Evolutionary conservation across 1,140 invertebrate genomes (phyloP).

Genomic region (Fopius arisanus): DNA sequence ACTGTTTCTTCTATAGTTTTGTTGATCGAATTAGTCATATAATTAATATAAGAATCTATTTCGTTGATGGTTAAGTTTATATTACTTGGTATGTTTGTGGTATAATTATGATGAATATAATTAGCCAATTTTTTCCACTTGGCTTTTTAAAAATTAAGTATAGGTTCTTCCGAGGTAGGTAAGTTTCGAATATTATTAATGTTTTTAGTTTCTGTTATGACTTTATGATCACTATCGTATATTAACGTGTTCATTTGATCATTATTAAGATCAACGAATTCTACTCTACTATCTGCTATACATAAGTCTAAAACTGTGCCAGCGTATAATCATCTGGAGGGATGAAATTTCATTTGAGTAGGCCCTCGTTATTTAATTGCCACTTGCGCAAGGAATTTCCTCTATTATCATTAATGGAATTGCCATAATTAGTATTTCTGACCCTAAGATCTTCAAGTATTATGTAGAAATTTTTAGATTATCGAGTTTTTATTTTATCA

Average conservation of each 20-base stretch:
- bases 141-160: background rate
- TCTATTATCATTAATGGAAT: background rate
- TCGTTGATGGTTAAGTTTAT: background rate
- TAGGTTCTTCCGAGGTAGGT: background rate
- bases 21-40: background rate
- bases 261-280: background rate
- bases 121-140: background rate
- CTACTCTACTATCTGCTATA: background rate
- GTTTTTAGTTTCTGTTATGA: background rate
- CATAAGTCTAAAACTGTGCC: background rate
- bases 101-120: background rate
- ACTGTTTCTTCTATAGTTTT: background rate
- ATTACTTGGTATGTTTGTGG: background rate
- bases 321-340: background rate
- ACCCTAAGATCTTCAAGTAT: conserved; percentile 17
- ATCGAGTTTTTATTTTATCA: background rate
- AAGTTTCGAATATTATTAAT: background rate
- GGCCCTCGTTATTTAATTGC: background rate
- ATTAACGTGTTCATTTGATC: conserved; percentile 13
- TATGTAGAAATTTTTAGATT: conserved; percentile 17
- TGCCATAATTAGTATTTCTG: background rate
- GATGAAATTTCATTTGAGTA: background rate
- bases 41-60: background rate
- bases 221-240: conserved; percentile 32
- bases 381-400: background rate